These are phyloP conservation scores for Ips typographus DNA, from an alignment of 1,140 invertebrate genomes.

Conservation along the genomic window DNA sequence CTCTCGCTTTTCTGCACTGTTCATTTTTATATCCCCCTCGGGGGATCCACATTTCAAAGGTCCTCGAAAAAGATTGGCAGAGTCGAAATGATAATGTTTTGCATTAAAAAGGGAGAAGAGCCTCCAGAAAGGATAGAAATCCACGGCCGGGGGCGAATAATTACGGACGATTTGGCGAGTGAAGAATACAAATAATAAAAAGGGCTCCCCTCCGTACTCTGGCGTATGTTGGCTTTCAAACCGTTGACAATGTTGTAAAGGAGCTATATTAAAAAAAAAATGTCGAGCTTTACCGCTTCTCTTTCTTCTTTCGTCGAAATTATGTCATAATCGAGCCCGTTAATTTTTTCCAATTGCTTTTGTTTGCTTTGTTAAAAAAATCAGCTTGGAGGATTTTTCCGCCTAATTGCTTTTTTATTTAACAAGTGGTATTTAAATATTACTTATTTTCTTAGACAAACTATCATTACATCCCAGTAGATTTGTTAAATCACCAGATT, in stretches of 20 bases:
- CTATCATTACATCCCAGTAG: no score
- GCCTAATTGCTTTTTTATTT: no score
- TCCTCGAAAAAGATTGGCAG: conserved; percentile 34
- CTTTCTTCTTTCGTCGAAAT: conserved; percentile 1
- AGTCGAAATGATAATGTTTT: conserved; percentile 38
- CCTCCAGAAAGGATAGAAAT: conserved; percentile 15
- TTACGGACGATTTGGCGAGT: conserved; percentile 31
- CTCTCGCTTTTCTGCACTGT: conserved; percentile 25
- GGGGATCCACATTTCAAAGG: conserved; percentile 33
- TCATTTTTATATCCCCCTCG: conserved; percentile 33
- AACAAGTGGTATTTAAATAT: no score
- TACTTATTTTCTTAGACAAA: no score
- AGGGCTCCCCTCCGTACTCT: neutral
- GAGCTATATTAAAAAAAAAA: conserved; percentile 27
- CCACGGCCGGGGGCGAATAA: conserved; percentile 18
- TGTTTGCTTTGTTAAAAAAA: neutral
- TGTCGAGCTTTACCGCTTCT: conserved; percentile 9
- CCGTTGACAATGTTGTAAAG: conserved; percentile 1
- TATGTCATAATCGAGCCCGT: conserved; percentile 2
- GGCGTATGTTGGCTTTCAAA: conserved; percentile 24
- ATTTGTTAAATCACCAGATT: no score
- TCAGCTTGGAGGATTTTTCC: no score
- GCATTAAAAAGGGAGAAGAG: conserved; percentile 31
- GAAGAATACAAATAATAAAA: conserved; percentile 30
- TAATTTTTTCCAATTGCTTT: conserved; percentile 5